These are phyloP conservation scores for Falco punctatus DNA, from an alignment of 2,113 vertebrate genomes.

Conservation along the genomic window DNA sequence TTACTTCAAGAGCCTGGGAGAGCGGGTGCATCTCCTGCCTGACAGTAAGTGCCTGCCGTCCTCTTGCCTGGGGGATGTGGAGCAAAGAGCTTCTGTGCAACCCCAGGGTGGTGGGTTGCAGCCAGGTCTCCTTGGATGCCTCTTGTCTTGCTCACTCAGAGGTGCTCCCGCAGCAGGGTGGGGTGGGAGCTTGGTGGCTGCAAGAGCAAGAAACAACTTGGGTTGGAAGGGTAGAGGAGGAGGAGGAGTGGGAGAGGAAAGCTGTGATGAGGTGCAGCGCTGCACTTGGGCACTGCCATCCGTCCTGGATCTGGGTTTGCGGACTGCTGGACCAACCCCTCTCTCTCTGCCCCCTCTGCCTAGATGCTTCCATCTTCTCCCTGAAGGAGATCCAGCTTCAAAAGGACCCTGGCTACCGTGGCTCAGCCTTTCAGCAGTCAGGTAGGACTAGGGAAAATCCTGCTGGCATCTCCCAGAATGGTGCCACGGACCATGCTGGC, in stretches of 20 bases:
- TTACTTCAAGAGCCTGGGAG: slow-evolving; percentile 90
- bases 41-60: slow-evolving; percentile 84
- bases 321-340: background rate
- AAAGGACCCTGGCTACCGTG: slow-evolving; percentile 90
- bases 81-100: background rate
- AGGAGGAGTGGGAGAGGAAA: rapidly evolving
- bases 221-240: background rate
- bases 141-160: background rate
- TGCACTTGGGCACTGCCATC: rapidly evolving
- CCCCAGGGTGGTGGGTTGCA: background rate
- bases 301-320: background rate
- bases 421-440: slow-evolving; percentile 89
- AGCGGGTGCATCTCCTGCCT: slow-evolving; percentile 84
- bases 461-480: background rate
- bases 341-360: background rate
- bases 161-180: background rate
- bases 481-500: rapidly evolving
- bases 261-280: background rate
- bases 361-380: slow-evolving; percentile 91
- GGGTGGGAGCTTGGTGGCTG: background rate
- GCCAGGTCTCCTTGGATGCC: background rate
- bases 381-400: slow-evolving; percentile 93
- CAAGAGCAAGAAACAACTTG: rapidly evolving
- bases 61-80: background rate
- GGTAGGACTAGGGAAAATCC: slow-evolving; percentile 64